Evolutionary conservation across 2,888 invertebrate genomes (phyloP), one percentile per base, ranked within the genome.

Genomic region (Antheraea assamensis): DNA sequence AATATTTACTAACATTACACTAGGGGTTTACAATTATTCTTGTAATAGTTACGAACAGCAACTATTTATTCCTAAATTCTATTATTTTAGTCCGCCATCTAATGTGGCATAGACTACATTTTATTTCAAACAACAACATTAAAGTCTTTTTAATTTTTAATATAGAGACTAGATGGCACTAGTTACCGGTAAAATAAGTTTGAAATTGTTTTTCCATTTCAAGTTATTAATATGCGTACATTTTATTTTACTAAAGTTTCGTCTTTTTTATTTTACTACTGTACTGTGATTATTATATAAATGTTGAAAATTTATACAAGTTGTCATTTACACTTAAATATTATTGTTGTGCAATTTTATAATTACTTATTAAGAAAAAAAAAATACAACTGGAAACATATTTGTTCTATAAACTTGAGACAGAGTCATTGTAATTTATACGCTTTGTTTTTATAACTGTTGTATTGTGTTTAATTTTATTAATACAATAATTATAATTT

Each of bases 141-240:
- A 58, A 27, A 71, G 15, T 24, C 2, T 52, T 21, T 49, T 17
- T 49, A 24, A 27, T 47, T 10, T 0, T 15, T 5, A 5, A 17
- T 27, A 49, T 24, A 15, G 71, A 52, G 27, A 3, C 66, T 68
- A 73, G 74, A 73, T 73, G 74, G 74, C 71, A 72, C 42, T 73
- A 47, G n/a, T 24, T 58, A n/a, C 0, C 24, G 8, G 1, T 13
- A 10, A 58, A 13, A 58, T 58, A n/a, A 58, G 58, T 24, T 58
- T 58, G 24, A 24, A 5, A 2, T 19, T 27, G 24, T 71, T 71
- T 52, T 49, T 21, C 0, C 3, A 47, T n/a, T 70, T 42, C 13
- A 1, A 70, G n/a, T n/a, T n/a, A n/a, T n/a, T n/a, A n/a, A n/a
- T n/a, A 47, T 42, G n/a, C 7, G 2, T 47, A 4, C 7, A 7